Conservation (phyloP, 1,140 invertebrate genomes). For the Vanessa tameamea region DNA sequence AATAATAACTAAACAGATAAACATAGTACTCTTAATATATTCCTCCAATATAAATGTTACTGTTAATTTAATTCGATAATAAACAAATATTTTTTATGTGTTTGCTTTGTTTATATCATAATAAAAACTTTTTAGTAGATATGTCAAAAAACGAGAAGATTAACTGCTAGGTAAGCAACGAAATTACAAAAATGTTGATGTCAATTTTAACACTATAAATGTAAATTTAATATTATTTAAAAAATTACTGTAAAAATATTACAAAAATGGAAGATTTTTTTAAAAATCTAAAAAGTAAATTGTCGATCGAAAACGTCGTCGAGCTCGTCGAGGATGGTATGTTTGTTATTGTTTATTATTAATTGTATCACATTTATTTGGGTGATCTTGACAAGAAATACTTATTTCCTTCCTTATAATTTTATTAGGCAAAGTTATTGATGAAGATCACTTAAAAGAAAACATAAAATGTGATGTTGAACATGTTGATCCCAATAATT, state of each 20-base stretch:
- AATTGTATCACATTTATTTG: background rate
- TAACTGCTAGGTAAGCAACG: background rate
- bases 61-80: no score
- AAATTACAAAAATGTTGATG: background rate
- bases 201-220: background rate
- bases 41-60: no score
- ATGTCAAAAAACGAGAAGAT: background rate
- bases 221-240: background rate
- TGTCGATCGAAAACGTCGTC: constrained; percentile 45
- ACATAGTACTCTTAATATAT: no score
- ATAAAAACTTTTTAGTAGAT: background rate
- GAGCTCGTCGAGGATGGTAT: constrained; percentile 37
- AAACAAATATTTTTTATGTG: no score
- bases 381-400: background rate
- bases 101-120: no score
- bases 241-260: background rate
- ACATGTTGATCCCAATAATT: constrained; percentile 6
- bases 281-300: constrained; percentile 47
- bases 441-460: constrained; percentile 35
- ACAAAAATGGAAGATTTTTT: constrained; percentile 55
- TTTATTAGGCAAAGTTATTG: constrained; percentile 35
- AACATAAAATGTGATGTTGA: constrained; percentile 29
- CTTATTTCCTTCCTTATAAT: constrained; percentile 1
- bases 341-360: background rate
- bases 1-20: no score